Evolutionary conservation across 2,113 vertebrate species (phyloP).

Genomic region (Anoplopoma fimbria): DNA sequence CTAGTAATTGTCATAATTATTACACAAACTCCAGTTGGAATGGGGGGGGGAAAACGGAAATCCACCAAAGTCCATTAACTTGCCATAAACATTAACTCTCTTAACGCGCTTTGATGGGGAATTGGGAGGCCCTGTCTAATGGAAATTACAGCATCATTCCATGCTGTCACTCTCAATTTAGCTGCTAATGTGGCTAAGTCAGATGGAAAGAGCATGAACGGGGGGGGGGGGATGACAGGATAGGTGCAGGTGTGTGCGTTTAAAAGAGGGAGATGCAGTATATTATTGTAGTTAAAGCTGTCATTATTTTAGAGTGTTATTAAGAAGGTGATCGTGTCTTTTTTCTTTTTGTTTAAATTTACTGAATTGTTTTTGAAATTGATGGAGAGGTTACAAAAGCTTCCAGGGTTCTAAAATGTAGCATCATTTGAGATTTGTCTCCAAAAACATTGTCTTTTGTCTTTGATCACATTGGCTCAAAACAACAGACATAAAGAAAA

Average conservation of each 20-base stretch:
- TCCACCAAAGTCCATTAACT: constrained; percentile 85
- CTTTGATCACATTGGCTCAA: neutral
- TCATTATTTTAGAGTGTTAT: constrained; percentile 8
- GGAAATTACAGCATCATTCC: constrained; percentile 76
- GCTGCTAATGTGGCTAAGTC: constrained; percentile 74
- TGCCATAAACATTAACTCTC: constrained; percentile 85
- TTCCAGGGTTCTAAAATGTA: neutral
- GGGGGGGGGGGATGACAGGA: constrained; percentile 1
- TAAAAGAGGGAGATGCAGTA: constrained; percentile 2
- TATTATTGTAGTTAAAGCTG: constrained; percentile 4
- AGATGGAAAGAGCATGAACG: constrained; percentile 34
- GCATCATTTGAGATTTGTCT: neutral
- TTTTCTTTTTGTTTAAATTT: neutral
- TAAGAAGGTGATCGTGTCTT: neutral
- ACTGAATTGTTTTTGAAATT: neutral
- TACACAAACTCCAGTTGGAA: constrained; percentile 79
- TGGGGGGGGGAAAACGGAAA: constrained; percentile 68
- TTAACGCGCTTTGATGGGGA: constrained; percentile 77
- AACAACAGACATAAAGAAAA: neutral
- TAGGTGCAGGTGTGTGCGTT: constrained; percentile 43
- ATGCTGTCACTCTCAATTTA: constrained; percentile 80
- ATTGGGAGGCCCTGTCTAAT: constrained; percentile 75
- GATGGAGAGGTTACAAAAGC: neutral
- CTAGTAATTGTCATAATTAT: constrained; percentile 87
- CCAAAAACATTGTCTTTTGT: neutral